Evolutionary conservation across 2,113 vertebrate genomes (phyloP), one percentile per base, ranked within the genome.

Genomic region (Triplophysa rosa): DNA sequence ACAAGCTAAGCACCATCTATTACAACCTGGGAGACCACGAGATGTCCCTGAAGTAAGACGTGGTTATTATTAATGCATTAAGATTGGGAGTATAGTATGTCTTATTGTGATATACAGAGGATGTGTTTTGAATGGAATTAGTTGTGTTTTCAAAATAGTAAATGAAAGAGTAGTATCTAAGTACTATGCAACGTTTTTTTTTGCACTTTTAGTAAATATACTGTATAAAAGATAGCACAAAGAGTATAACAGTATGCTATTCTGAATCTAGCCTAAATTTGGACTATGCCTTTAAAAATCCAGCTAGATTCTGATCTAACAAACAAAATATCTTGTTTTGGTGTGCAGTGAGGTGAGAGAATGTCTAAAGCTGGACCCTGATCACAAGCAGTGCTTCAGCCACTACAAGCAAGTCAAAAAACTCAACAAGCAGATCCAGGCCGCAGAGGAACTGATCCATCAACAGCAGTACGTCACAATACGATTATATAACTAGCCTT

Each of bases 371-470:
- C 93, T 99, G 84, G 97, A 99, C 86, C 97, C 98, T 45, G 97
- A 99, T 85, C 97, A 99, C 86, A 97, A 98, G 87, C 93, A 92
- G 19, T 99, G 98, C 84, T 99, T 96, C 90, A 93, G 94, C 83
- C 97, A 98, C 77, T 99, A 99, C 92, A 99, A 99, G 79, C 94
- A 95, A 90, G 96, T 99, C 24, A 99, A 98, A 91, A 99, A 99
- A 86, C 95, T 99, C 80, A 98, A 94, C 89, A 99, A 98, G 76
- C 95, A 96, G 89, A 95, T 99, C 0, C 88, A 90, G 78, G 91
- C 95, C 76, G 97, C 96, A 4, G 98, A 99, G 85, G 95, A 96
- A 37, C 90, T 96, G 54, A 96, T 99, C 84, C 91, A 92, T 88
- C 94, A 97, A 83, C 92, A 96, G 91, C 96, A 95, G 98, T 98